Evolutionary conservation across 2,113 vertebrate genomes (phyloP).

Genomic region (Sinocyclocheilus anshuiensis): DNA sequence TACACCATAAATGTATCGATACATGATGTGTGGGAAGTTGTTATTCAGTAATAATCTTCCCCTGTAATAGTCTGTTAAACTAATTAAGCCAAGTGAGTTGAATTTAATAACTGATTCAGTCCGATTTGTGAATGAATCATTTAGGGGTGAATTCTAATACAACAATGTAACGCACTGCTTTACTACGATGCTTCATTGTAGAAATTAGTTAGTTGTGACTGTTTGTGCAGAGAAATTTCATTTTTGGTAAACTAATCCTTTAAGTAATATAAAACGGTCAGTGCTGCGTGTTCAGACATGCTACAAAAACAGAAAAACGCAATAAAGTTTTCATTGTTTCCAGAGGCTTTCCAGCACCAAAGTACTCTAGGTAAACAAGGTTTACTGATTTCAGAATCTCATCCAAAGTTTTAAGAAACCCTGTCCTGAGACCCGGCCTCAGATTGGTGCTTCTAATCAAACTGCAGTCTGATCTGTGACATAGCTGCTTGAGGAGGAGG

Average conservation of each 20-base stretch:
- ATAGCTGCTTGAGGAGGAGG: neutral
- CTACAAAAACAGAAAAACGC: constrained; percentile 61
- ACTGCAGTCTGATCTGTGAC: neutral
- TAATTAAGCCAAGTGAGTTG: neutral
- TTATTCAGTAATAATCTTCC: neutral
- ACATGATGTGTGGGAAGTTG: neutral
- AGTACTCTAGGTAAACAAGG: neutral
- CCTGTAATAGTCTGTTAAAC: neutral
- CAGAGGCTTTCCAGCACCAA: constrained; percentile 11
- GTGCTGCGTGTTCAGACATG: constrained; percentile 12
- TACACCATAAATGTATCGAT: neutral
- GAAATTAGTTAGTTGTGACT: too few species aligned
- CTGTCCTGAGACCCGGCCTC: neutral
- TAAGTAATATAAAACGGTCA: neutral
- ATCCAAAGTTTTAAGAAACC: neutral
- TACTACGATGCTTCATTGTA: too few species aligned
- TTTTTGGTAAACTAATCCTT: neutral
- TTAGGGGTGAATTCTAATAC: too few species aligned
- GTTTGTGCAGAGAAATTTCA: too few species aligned
- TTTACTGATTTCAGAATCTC: neutral
- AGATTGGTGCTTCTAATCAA: constrained; percentile 10
- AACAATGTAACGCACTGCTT: too few species aligned
- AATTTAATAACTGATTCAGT: neutral
- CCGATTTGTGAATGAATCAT: too few species aligned
- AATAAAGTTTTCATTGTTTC: constrained; percentile 71